Evolutionary conservation across 2,888 invertebrate species (phyloP), one percentile per base, ranked within the genome.

Genomic region (Mystacides longicornis): DNA sequence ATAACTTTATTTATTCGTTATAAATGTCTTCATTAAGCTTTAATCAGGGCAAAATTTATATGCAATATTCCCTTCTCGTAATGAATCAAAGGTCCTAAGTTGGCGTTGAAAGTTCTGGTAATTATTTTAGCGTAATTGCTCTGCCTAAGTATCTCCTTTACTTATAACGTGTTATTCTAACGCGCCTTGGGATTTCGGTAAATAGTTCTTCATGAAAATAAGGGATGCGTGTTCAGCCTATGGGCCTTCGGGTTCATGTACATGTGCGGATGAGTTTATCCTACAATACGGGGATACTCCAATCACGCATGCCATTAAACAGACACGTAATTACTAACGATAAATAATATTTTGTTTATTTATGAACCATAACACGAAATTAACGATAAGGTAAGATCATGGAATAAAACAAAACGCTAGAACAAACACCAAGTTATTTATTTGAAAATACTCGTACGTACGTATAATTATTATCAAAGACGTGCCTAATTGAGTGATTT

Each of bases 1-100:
- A 37, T 37, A 37, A 37, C 37, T 37, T 37, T 37, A 37, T 37
- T 37, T 37, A 37, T 37, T 37, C 37, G 37, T 37, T 37, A 37
- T 37, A 37, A 37, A 37, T 37, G 37, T 37, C 37, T 37, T 37
- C 37, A 37, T 37, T 37, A 37, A 37, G 14, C 37, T 37, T 37
- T 37, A 37, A 37, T 37, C 37, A 37, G 37, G 37, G 37, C 37
- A 37, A 16, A 37, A 37, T 37, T 37, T 37, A 37, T 37, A 37
- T 37, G 37, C 37, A 37, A 37, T 37, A 37, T 37, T 37, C 37
- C 37, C 37, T 37, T 37, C 37, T 37, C 37, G 16, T 37, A 37
- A 37, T 37, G 37, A 37, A 37, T 37, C 37, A 37, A 14, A 37
- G 37, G 37, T 37, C 37, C 37, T 37, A 37, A 37, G 37, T 37